Conservation (phyloP, 1,140 invertebrate genomes). For the Paralvinella palmiformis region DNA sequence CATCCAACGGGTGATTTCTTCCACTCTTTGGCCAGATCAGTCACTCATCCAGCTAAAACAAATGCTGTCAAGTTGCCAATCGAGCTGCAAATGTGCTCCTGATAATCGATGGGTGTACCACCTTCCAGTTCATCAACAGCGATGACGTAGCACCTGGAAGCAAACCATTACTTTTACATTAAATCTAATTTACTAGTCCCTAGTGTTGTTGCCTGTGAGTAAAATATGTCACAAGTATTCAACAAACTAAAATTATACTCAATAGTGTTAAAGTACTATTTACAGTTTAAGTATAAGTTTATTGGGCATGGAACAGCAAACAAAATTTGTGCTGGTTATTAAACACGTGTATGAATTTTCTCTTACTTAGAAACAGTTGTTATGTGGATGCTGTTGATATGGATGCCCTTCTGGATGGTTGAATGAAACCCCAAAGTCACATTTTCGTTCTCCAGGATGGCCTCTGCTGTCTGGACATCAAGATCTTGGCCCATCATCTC, state of each 20-base stretch:
- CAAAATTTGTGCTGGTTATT: no score
- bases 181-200: no score
- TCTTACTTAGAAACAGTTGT: no score
- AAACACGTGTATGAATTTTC: no score
- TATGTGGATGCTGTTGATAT: not conserved
- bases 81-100: not conserved
- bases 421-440: not conserved
- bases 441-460: not conserved
- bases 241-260: no score
- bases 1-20: not conserved
- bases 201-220: no score
- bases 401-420: not conserved
- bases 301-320: no score
- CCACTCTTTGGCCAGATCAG: not conserved
- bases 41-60: not conserved
- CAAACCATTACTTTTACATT: no score
- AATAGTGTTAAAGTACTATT: no score
- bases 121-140: not conserved
- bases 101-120: not conserved
- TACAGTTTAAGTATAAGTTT: no score
- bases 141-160: not conserved
- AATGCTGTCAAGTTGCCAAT: not conserved
- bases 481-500: not conserved
- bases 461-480: not conserved
- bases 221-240: no score